Percentiles rank a stretch among this genome's conserved stretches.
Evolutionary conservation across 1,140 invertebrate species (phyloP).

Genomic region (Caenorhabditis remanei): DNA sequence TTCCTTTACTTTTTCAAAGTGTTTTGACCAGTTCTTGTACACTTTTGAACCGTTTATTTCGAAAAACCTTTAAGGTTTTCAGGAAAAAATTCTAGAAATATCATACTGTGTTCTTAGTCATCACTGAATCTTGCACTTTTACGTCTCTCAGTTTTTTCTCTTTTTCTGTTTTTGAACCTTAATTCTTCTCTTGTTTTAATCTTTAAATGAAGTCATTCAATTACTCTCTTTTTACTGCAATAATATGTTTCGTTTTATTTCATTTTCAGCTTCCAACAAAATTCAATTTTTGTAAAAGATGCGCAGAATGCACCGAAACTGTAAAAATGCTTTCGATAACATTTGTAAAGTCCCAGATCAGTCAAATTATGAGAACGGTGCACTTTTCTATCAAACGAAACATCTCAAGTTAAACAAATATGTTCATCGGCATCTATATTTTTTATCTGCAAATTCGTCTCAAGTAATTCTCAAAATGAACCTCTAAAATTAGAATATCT

Average conservation of each 20-base stretch:
- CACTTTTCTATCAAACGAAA: no score
- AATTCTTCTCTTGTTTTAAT: neutral
- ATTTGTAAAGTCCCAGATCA: no score
- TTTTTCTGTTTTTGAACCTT: neutral
- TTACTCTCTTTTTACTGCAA: neutral
- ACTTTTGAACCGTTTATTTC: neutral
- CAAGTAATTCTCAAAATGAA: neutral
- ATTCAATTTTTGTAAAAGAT: neutral
- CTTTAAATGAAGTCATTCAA: slow-evolving; percentile 31
- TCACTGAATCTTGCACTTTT: no score
- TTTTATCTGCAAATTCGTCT: neutral
- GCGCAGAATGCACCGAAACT: no score
- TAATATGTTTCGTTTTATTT: neutral
- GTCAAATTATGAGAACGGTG: no score
- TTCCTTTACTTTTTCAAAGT: neutral
- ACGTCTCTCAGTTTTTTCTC: neutral
- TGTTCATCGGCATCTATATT: no score
- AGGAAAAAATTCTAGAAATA: no score
- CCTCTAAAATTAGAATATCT: neutral
- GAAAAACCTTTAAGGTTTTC: neutral
- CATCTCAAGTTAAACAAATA: no score
- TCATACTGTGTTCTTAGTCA: no score
- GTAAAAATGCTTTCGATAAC: no score
- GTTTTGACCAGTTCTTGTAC: neutral
- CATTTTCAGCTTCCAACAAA: neutral